A percentile compares a stretch with the other conserved stretches of the same genome.
Conservation (phyloP, 2,113 vertebrate genomes). For the Pterocles orientalis region DNA sequence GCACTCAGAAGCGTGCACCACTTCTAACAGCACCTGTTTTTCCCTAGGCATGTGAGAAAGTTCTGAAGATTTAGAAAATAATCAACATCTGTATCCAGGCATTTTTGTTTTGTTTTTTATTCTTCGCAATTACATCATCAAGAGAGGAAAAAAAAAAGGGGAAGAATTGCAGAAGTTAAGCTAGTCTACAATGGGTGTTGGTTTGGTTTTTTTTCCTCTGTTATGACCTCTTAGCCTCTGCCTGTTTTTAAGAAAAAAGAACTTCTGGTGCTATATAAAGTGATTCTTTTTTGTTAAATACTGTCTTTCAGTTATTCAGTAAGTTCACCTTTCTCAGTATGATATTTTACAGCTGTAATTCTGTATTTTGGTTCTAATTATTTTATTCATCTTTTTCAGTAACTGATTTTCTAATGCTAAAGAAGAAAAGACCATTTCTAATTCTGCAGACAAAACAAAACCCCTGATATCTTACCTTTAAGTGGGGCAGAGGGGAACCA, state of each 20-base stretch:
- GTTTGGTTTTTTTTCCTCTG: not conserved
- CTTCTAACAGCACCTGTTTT: slow-evolving; percentile 41
- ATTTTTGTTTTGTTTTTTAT: not conserved
- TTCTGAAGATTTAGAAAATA: not conserved
- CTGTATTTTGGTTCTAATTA: not conserved
- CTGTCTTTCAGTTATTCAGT: not conserved
- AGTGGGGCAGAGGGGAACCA: accelerated
- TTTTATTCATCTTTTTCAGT: not conserved
- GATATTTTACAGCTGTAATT: not conserved
- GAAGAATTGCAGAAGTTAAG: not conserved
- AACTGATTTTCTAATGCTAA: not conserved
- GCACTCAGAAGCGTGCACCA: not conserved
- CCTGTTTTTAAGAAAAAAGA: not conserved
- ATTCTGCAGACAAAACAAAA: not conserved
- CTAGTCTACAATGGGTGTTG: not conserved
- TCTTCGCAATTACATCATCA: not conserved
- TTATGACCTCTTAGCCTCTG: not conserved
- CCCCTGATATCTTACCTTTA: not conserved
- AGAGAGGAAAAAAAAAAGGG: no score
- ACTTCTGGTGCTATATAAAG: not conserved
- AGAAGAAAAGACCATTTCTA: not conserved
- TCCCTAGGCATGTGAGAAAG: slow-evolving; percentile 11
- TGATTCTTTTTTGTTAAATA: not conserved
- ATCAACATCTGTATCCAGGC: slow-evolving; percentile 8
- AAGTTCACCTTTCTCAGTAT: not conserved